phyloP scores from a whole-genome alignment of 2,888 invertebrate species.

The Antheraea assamensis region DNA sequence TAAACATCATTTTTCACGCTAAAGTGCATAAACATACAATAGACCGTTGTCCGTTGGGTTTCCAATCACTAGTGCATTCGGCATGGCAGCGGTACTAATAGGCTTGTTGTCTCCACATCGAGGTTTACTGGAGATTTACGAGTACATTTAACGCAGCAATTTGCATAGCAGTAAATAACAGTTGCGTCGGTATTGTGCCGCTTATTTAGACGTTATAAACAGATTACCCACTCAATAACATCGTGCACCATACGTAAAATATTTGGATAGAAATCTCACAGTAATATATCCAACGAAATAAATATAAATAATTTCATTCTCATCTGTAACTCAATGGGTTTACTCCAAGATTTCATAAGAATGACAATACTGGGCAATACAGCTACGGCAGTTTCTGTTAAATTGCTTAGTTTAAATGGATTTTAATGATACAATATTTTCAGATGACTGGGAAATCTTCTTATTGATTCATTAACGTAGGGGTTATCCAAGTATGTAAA shows the following conservation, averaged over 20 bases:
- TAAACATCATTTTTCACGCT: not conserved
- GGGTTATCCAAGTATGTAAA: no score
- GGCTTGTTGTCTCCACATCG: slow-evolving; percentile 53
- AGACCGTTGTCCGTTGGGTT: slow-evolving; percentile 27
- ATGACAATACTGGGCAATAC: not conserved
- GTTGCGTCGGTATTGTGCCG: slow-evolving; percentile 58
- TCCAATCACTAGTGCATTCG: slow-evolving; percentile 34
- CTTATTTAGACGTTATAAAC: slow-evolving; percentile 73
- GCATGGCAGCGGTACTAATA: slow-evolving; percentile 45
- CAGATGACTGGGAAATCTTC: no score
- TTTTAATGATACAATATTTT: no score
- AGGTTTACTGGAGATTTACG: slow-evolving; percentile 55
- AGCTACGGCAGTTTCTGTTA: not conserved
- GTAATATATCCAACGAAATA: slow-evolving; percentile 16
- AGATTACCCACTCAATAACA: slow-evolving; percentile 69
- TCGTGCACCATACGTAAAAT: slow-evolving; percentile 59
- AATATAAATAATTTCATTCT: slow-evolving; percentile 20
- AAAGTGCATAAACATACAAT: not conserved
- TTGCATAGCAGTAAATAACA: slow-evolving; percentile 69
- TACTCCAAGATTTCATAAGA: not conserved
- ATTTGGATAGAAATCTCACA: slow-evolving; percentile 33
- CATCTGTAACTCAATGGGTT: not conserved
- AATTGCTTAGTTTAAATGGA: no score
- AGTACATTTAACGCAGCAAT: slow-evolving; percentile 57
- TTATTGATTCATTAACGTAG: no score